Evolutionary conservation across 2,113 vertebrate genomes (phyloP).

Genomic region (Pachypanchax playfairii): DNA sequence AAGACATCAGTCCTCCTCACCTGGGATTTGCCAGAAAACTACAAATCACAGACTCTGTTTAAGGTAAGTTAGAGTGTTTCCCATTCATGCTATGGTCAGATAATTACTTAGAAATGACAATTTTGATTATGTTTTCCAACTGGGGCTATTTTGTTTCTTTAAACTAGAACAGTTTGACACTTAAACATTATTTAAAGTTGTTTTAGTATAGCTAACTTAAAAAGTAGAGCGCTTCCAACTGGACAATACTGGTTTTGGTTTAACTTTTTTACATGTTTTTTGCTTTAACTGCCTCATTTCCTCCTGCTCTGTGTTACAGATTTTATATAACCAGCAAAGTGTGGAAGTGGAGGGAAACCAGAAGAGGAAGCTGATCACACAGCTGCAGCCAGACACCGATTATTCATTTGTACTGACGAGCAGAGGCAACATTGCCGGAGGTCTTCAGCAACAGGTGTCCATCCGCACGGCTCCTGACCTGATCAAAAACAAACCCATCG

Average conservation of each 20-base stretch:
- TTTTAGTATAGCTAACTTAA: too few species aligned
- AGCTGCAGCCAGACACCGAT: constrained; percentile 93
- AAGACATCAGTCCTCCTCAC: constrained; percentile 96
- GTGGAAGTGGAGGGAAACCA: constrained; percentile 95
- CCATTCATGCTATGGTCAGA: neutral
- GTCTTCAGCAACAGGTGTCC: constrained; percentile 96
- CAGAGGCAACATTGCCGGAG: constrained; percentile 93
- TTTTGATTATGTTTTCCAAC: too few species aligned
- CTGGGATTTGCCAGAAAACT: constrained; percentile 97
- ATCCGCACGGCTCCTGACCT: constrained; percentile 95
- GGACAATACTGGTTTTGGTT: too few species aligned
- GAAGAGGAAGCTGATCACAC: constrained; percentile 92
- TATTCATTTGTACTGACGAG: constrained; percentile 98
- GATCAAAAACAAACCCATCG: constrained; percentile 88
- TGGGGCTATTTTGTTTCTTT: too few species aligned
- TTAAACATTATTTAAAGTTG: too few species aligned
- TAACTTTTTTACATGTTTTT: neutral
- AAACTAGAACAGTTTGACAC: too few species aligned
- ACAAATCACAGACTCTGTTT: constrained; percentile 93
- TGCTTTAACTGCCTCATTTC: neutral
- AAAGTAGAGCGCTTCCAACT: too few species aligned
- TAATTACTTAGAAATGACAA: too few species aligned
- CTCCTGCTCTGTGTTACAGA: constrained; percentile 75
- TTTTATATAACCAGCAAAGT: constrained; percentile 96
- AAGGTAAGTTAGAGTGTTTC: constrained; percentile 82